A percentile compares a stretch with the other conserved stretches of the same genome.
Conservation (phyloP, 1,140 invertebrate species). For the Neuroterus valhalla region DNA sequence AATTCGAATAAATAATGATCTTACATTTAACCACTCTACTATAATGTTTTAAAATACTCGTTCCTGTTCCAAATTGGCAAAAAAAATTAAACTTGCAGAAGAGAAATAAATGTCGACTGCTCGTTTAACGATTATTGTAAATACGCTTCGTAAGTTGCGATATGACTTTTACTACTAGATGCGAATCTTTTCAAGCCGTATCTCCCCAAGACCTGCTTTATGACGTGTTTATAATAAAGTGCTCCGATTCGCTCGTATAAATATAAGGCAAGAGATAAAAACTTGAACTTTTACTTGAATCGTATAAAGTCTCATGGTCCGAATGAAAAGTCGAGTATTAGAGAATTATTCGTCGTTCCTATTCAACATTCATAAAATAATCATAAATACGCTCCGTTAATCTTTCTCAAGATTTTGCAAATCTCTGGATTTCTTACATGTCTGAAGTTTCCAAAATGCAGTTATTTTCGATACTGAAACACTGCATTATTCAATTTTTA, state of each 20-base stretch:
- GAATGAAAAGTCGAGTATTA: constrained; percentile 2
- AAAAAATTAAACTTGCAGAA: neutral
- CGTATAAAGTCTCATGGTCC: constrained; percentile 5
- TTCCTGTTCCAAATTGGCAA: too few species aligned
- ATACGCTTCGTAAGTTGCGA: constrained; percentile 7
- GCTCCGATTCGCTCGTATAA: constrained; percentile 7
- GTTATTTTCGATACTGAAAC: neutral
- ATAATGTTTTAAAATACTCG: too few species aligned
- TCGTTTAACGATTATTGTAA: neutral
- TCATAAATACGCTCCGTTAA: neutral
- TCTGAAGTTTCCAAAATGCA: neutral
- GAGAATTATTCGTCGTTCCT: neutral
- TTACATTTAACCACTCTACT: too few species aligned
- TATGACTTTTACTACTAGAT: constrained; percentile 16
- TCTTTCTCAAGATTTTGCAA: neutral
- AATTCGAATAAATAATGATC: too few species aligned
- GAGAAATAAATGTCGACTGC: neutral
- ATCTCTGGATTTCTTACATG: neutral
- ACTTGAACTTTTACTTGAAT: constrained; percentile 7
- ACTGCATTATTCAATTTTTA: neutral
- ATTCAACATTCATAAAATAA: neutral
- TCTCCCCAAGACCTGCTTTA: constrained; percentile 8
- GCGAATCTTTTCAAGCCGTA: constrained; percentile 21
- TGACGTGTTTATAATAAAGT: constrained; percentile 24
- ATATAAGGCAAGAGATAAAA: constrained; percentile 19